Evolutionary conservation across 1,140 invertebrate species (phyloP).

Genomic region (Octopus sinensis): DNA sequence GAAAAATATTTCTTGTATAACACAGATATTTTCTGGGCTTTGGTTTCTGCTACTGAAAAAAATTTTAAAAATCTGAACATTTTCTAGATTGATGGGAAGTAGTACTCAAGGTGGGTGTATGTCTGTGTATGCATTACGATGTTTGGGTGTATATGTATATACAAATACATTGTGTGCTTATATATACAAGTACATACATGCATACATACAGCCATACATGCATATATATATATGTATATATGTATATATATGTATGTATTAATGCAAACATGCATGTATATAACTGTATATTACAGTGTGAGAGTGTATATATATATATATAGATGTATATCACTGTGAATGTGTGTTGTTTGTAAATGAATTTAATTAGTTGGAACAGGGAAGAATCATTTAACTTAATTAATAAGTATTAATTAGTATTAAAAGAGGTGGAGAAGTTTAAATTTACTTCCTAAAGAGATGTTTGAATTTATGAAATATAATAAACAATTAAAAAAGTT

Average conservation of each 20-base stretch:
- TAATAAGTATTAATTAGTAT: background rate
- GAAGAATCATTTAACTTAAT: background rate
- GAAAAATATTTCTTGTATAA: too few species aligned
- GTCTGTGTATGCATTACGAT: background rate
- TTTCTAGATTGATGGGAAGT: too few species aligned
- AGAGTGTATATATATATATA: background rate
- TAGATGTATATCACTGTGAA: background rate
- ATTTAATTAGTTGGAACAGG: background rate
- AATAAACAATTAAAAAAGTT: background rate
- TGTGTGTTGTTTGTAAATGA: background rate
- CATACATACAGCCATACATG: background rate
- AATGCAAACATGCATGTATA: too few species aligned
- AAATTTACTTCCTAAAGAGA: background rate
- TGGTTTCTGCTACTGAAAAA: too few species aligned
- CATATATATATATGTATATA: background rate
- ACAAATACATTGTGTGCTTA: background rate
- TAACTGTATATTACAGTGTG: too few species aligned
- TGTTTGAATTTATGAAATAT: background rate
- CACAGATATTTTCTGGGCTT: too few species aligned
- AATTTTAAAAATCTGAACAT: too few species aligned
- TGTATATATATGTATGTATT: background rate
- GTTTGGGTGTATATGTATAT: background rate
- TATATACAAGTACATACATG: background rate
- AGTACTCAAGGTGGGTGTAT: too few species aligned
- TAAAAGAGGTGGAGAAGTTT: background rate